These are phyloP conservation scores for Lepus americanus DNA, from an alignment of 2,113 vertebrate genomes.

Conservation along the genomic window DNA sequence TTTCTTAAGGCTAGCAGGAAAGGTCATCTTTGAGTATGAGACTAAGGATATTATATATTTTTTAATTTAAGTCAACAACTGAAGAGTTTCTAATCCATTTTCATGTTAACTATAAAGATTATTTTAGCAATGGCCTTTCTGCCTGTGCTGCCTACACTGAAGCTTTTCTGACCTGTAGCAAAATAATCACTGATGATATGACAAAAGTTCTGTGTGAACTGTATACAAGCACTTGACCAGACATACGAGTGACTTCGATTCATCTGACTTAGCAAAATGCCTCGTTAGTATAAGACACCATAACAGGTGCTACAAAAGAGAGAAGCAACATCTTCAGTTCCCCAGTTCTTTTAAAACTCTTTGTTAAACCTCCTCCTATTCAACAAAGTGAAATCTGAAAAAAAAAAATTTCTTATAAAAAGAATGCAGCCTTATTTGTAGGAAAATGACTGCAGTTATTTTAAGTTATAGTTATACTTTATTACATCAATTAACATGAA, in stretches of 20 bases:
- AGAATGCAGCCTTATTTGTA: not conserved
- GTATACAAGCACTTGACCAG: not conserved
- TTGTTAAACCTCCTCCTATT: not conserved
- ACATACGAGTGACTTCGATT: not conserved
- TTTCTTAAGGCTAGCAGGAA: not conserved
- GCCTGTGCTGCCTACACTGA: not conserved
- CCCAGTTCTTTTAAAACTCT: not conserved
- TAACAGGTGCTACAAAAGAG: not conserved
- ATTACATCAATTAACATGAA: not conserved
- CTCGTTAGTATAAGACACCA: not conserved
- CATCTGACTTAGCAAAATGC: not conserved
- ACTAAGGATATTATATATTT: not conserved
- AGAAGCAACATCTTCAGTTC: not conserved
- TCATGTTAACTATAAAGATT: slow-evolving; percentile 1
- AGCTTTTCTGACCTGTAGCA: not conserved
- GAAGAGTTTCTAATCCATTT: not conserved
- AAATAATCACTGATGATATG: not conserved
- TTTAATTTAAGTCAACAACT: not conserved
- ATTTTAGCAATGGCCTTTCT: slow-evolving; percentile 4
- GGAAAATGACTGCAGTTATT: not conserved
- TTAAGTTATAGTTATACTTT: not conserved
- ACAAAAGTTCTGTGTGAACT: not conserved
- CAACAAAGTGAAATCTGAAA: not conserved
- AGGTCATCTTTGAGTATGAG: not conserved
- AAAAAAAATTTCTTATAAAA: slow-evolving; percentile 20